Conservation (phyloP, 2,113 vertebrate species). For the Siniperca knerii region DNA sequence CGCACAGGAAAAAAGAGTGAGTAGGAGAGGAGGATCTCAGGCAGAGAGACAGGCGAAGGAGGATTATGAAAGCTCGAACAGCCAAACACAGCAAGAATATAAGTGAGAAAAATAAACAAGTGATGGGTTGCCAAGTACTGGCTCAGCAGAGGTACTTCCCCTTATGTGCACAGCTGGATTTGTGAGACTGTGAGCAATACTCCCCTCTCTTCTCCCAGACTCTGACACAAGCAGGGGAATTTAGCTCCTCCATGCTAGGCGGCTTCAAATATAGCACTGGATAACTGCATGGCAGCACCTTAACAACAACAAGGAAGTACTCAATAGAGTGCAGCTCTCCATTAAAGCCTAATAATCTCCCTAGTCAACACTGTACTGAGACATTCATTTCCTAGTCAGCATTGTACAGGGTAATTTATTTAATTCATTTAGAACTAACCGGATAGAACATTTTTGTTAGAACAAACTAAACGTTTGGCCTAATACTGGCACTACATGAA, state of each 20-base stretch:
- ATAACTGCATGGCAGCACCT: conserved; percentile 40
- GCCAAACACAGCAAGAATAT: conserved; percentile 56
- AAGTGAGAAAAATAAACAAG: conserved; percentile 78
- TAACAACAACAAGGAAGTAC: conserved; percentile 48
- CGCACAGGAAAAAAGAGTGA: conserved; percentile 50
- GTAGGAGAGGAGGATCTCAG: conserved; percentile 42
- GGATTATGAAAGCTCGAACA: conserved; percentile 62
- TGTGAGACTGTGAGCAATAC: conserved; percentile 82
- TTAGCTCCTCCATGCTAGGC: conserved; percentile 71
- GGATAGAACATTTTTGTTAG: background rate
- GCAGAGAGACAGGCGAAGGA: conserved; percentile 29
- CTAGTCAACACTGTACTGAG: background rate
- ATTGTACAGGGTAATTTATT: background rate
- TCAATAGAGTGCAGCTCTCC: background rate
- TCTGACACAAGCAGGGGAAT: conserved; percentile 85
- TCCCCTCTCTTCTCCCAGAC: conserved; percentile 78
- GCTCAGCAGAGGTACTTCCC: conserved; percentile 80
- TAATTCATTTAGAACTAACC: background rate
- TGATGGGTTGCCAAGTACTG: conserved; percentile 72
- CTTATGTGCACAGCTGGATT: conserved; percentile 82
- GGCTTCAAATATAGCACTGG: conserved; percentile 73
- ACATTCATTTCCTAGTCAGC: background rate
- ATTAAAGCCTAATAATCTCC: conserved; percentile 16
- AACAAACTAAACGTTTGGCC: background rate
- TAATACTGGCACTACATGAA: background rate